A percentile compares a stretch with the other conserved stretches of the same genome.
Conservation (phyloP, 2,113 vertebrate species). For the Onychorhynchus coronatus region DNA sequence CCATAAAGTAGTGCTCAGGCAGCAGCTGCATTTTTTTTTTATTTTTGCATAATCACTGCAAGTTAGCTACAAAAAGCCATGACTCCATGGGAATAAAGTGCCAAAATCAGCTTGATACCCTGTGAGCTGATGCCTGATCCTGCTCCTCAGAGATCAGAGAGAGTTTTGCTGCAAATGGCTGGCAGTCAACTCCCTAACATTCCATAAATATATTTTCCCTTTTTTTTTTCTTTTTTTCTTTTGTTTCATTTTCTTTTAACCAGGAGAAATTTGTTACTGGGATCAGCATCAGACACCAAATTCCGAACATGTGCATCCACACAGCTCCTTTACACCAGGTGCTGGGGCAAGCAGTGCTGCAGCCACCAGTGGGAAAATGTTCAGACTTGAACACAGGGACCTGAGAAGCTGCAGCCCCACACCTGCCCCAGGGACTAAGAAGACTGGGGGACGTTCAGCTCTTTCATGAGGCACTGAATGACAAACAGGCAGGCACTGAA, state of each 20-base stretch:
- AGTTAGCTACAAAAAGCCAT: background rate
- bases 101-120: background rate
- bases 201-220: accelerated
- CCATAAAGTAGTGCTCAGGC: background rate
- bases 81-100: background rate
- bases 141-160: background rate
- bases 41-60: background rate
- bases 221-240: too few species aligned
- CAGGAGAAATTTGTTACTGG: background rate
- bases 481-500: background rate
- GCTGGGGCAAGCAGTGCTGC: background rate
- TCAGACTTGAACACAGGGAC: accelerated
- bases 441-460: background rate
- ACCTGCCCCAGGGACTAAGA: background rate
- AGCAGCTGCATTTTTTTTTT: background rate
- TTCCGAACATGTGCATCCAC: accelerated
- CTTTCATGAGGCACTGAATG: accelerated
- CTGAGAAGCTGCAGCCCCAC: background rate
- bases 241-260: background rate
- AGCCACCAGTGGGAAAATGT: accelerated
- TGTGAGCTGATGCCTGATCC: background rate
- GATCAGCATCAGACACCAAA: background rate
- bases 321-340: background rate
- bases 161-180: background rate
- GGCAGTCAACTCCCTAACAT: background rate